Percentiles rank a stretch among this genome's conserved stretches.
These are phyloP conservation scores for Meriones unguiculatus DNA, from an alignment of 2,113 vertebrate genomes.

Conservation along the genomic window DNA sequence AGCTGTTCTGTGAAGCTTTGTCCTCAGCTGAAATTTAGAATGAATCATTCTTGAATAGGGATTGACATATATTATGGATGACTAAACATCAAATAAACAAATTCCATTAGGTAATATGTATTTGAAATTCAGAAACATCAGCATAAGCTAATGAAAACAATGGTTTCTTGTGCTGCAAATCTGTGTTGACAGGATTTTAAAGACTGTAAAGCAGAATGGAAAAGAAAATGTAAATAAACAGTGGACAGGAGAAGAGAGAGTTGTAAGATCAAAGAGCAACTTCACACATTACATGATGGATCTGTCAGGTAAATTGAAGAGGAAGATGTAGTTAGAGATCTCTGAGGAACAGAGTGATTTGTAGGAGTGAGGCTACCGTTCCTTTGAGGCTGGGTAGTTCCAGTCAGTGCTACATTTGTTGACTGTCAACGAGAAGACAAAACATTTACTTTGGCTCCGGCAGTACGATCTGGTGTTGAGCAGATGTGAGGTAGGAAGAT, in stretches of 20 bases:
- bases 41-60: background rate
- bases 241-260: background rate
- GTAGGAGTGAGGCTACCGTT: background rate
- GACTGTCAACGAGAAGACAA: background rate
- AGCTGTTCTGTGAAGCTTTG: background rate
- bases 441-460: background rate
- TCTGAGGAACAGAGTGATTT: background rate
- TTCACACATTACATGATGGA: rapidly evolving
- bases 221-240: background rate
- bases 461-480: background rate
- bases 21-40: background rate
- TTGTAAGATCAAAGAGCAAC: background rate
- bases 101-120: background rate
- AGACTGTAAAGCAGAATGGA: background rate
- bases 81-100: constrained; percentile 20
- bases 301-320: background rate
- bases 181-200: background rate
- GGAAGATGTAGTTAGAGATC: background rate
- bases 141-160: background rate
- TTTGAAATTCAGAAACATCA: constrained; percentile 25
- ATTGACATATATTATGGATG: background rate
- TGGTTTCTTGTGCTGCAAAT: background rate
- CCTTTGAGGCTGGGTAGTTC: background rate
- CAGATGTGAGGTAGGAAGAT: background rate
- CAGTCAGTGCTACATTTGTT: background rate